phyloP scores from a whole-genome alignment of 2,888 invertebrate species.

The Cistogaster globosa region DNA sequence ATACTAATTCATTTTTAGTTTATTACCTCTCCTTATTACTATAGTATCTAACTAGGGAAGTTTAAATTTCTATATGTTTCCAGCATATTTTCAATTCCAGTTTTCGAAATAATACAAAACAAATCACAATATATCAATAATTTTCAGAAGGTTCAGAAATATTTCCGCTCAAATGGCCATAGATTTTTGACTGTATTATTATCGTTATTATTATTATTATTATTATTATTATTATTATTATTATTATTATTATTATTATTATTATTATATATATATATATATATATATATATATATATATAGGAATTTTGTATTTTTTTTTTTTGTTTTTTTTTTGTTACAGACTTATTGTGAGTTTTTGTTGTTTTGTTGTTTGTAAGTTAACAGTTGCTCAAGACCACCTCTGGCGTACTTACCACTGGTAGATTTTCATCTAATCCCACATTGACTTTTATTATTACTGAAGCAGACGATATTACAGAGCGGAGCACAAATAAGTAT shows the following conservation, averaged over 20 bases:
- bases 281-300: no score
- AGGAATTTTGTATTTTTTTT: no score
- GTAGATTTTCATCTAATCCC: constrained; percentile 28
- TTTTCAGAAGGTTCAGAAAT: background rate
- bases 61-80: no score
- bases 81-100: no score
- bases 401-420: constrained; percentile 53
- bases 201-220: no score
- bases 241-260: no score
- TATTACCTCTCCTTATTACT: no score
- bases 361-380: constrained; percentile 5
- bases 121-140: background rate
- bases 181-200: constrained; percentile 19
- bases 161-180: constrained; percentile 50
- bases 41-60: no score
- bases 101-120: no score
- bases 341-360: constrained; percentile 2
- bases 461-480: constrained; percentile 18
- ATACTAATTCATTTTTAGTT: no score
- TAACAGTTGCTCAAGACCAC: constrained; percentile 37
- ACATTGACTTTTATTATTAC: constrained; percentile 44
- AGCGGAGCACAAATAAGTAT: constrained; percentile 38
- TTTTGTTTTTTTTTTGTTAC: background rate
- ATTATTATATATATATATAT: no score
- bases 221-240: no score